phyloP scores from a whole-genome alignment of 2,113 vertebrate genomes.

The Falco punctatus region DNA sequence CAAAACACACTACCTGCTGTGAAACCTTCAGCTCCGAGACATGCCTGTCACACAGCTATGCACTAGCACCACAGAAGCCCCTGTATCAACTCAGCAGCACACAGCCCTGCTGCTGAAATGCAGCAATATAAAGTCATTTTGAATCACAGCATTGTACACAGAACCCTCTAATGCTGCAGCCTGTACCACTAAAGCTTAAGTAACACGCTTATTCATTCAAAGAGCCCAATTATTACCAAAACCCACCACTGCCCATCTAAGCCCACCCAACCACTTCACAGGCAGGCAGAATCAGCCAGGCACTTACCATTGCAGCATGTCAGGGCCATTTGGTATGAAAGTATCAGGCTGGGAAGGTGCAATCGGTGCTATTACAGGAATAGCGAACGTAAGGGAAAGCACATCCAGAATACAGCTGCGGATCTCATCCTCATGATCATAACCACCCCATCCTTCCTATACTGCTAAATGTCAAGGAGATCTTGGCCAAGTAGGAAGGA shows the following conservation, averaged over 20 bases:
- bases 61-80: neutral
- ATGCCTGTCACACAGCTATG: neutral
- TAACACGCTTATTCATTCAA: neutral
- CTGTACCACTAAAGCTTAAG: neutral
- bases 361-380: neutral
- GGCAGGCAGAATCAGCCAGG: neutral
- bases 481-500: neutral
- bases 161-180: neutral
- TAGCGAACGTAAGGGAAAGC: neutral
- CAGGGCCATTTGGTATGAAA: neutral
- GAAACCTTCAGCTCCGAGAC: neutral
- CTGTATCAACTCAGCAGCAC: neutral
- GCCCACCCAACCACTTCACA: neutral
- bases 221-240: neutral
- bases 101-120: neutral
- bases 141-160: accelerated
- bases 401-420: neutral
- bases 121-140: neutral
- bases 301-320: neutral
- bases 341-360: neutral
- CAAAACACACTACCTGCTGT: neutral
- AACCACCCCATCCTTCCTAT: slow-evolving; percentile 23
- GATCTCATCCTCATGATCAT: neutral
- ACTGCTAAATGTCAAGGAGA: neutral
- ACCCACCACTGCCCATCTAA: accelerated